Conservation (phyloP, 2,113 vertebrate genomes). For the Gasterosteus nipponicus region DNA sequence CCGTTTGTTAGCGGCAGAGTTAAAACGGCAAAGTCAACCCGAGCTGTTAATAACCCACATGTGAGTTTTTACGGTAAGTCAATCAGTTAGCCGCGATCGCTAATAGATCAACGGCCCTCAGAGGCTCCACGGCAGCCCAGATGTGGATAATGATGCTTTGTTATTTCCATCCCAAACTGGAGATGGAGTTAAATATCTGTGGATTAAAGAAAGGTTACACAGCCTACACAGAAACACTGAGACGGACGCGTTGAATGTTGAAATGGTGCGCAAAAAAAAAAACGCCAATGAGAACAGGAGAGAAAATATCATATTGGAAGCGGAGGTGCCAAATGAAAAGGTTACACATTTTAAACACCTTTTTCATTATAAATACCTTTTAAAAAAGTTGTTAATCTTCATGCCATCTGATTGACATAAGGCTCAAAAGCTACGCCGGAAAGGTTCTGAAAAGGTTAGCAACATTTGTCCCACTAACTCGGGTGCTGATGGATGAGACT, state of each 20-base stretch:
- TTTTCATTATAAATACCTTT: neutral
- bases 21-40: neutral
- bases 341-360: neutral
- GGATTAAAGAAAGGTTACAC: neutral
- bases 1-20: neutral
- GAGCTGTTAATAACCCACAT: neutral
- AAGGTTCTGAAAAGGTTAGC: neutral
- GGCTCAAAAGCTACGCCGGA: neutral
- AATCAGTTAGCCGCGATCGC: neutral
- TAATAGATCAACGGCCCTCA: neutral
- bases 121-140: neutral
- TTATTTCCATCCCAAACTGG: constrained; percentile 20
- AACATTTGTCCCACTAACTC: neutral
- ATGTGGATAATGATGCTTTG: constrained; percentile 27
- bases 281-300: neutral
- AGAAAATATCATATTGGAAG: neutral
- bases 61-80: neutral
- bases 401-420: neutral
- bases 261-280: neutral
- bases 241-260: neutral
- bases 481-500: neutral
- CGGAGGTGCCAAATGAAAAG: neutral
- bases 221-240: neutral
- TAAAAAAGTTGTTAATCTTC: neutral
- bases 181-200: constrained; percentile 5